These are phyloP conservation scores for Daphoenositta chrysoptera DNA, from an alignment of 2,113 vertebrate species.

Conservation along the genomic window DNA sequence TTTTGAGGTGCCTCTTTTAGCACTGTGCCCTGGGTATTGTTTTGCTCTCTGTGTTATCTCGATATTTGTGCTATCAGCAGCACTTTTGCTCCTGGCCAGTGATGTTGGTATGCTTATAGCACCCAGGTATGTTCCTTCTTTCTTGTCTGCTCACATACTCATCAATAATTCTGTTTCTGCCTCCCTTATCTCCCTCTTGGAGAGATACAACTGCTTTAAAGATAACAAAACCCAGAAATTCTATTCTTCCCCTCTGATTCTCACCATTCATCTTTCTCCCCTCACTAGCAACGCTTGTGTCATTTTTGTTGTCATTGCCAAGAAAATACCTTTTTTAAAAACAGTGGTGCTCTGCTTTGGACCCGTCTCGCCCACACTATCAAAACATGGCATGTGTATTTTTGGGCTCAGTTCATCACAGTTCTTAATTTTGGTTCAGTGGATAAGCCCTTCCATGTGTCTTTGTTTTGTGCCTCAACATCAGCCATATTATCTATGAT, in stretches of 20 bases:
- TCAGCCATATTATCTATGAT: not conserved
- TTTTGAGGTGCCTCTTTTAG: not conserved
- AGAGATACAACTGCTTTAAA: slow-evolving; percentile 2
- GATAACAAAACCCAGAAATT: not conserved
- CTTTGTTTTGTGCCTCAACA: not conserved
- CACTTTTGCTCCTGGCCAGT: not conserved
- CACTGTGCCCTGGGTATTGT: not conserved
- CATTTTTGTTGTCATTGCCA: not conserved
- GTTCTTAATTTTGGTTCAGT: not conserved
- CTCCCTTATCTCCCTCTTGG: slow-evolving; percentile 18
- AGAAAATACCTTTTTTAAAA: not conserved
- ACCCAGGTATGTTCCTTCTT: not conserved
- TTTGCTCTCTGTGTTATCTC: not conserved
- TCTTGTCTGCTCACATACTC: not conserved
- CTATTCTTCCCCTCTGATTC: slow-evolving; percentile 7
- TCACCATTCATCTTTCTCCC: slow-evolving; percentile 15
- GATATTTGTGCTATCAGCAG: not conserved
- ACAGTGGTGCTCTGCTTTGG: not conserved
- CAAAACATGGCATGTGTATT: not conserved
- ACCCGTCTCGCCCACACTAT: not conserved
- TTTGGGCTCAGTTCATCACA: not conserved
- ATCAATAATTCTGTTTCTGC: slow-evolving; percentile 53
- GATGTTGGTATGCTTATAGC: not conserved
- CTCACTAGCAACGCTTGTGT: not conserved
- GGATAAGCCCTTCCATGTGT: not conserved